Evolutionary conservation across 2,888 invertebrate genomes (phyloP).

Genomic region (Eledona agricola): DNA sequence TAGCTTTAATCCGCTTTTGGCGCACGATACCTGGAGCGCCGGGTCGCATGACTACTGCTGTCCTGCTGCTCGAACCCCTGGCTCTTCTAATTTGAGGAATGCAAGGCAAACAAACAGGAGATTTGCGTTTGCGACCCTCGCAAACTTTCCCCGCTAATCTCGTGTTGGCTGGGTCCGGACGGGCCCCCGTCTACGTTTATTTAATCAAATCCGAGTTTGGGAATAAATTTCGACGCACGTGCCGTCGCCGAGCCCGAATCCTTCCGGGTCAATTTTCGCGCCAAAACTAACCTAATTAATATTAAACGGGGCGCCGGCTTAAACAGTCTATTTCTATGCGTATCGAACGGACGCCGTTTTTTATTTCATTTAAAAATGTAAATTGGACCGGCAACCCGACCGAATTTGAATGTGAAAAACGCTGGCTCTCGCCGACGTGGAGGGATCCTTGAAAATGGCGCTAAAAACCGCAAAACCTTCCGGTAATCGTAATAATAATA

Average conservation of each 20-base stretch:
- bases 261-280: constrained; percentile 13
- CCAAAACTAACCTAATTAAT: constrained; percentile 22
- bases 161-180: constrained; percentile 7
- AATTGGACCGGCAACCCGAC: constrained; percentile 5
- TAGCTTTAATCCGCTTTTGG: too few species aligned
- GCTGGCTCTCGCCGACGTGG: too few species aligned
- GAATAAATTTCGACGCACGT: constrained; percentile 8
- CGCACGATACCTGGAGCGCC: too few species aligned
- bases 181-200: constrained; percentile 10
- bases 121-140: too few species aligned
- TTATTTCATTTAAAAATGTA: constrained; percentile 24
- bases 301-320: constrained; percentile 7
- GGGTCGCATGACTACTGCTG: too few species aligned
- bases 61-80: too few species aligned
- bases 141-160: constrained; percentile 18
- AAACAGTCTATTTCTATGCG: constrained; percentile 23
- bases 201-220: constrained; percentile 17
- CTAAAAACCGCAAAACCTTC: constrained; percentile 16
- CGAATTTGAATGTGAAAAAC: too few species aligned
- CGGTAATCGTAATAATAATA: constrained; percentile 15
- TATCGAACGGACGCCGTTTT: constrained; percentile 10
- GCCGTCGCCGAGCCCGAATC: too few species aligned
- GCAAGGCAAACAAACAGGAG: too few species aligned
- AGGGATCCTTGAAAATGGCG: constrained; percentile 16
- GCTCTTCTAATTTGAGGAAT: too few species aligned